phyloP scores from a whole-genome alignment of 1,140 invertebrate genomes.

The Daktulosphaira vitifoliae region DNA sequence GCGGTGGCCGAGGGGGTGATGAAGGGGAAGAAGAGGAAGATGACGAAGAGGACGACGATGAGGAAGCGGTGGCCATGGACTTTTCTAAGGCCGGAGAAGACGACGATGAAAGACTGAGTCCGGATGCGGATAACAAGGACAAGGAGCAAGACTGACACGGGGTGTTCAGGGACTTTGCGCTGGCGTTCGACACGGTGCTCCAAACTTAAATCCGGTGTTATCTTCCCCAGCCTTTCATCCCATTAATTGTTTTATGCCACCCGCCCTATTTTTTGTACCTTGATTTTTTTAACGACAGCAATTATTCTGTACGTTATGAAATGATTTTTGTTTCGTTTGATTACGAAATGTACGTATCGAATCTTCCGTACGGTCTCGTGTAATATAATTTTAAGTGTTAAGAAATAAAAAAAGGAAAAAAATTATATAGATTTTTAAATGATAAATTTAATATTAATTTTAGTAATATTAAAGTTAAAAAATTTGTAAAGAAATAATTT shows the following conservation, averaged over 20 bases:
- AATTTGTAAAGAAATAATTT: slow-evolving; percentile 3
- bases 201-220: not conserved
- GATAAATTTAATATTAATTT: too few relatives aligned
- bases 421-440: too few relatives aligned
- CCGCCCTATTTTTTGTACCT: not conserved
- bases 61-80: slow-evolving; percentile 16
- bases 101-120: slow-evolving; percentile 26
- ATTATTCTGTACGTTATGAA: too few relatives aligned
- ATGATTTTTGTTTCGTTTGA: too few relatives aligned
- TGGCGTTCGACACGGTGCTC: slow-evolving; percentile 21
- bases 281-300: too few relatives aligned
- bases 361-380: too few relatives aligned
- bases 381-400: too few relatives aligned
- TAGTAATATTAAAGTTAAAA: too few relatives aligned
- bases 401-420: too few relatives aligned
- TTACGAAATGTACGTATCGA: too few relatives aligned
- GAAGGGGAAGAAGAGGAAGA: not conserved
- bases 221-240: not conserved
- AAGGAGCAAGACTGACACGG: slow-evolving; percentile 31
- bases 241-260: not conserved
- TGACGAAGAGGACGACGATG: slow-evolving; percentile 2
- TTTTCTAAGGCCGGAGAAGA: slow-evolving; percentile 3
- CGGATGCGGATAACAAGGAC: slow-evolving; percentile 9
- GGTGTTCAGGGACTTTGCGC: slow-evolving; percentile 28
- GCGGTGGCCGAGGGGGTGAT: not conserved